phyloP scores from a whole-genome alignment of 2,113 vertebrate genomes.

The Channa maculata region DNA sequence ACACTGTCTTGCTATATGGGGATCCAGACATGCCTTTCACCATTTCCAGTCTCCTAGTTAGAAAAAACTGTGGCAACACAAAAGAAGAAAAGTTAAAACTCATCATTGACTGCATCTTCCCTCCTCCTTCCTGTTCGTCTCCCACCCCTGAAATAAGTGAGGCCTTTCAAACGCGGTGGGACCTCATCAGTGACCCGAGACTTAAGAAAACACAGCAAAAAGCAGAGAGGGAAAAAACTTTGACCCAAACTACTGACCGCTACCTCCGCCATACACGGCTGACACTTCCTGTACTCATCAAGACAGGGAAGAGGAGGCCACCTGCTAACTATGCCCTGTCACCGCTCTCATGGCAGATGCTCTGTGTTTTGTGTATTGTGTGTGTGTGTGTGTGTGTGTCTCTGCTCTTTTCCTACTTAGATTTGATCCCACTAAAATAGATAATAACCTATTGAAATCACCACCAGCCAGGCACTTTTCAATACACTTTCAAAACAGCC shows the following conservation, averaged over 20 bases:
- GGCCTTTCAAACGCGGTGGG: constrained; percentile 30
- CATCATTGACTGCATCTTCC: constrained; percentile 47
- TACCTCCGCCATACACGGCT: constrained; percentile 59
- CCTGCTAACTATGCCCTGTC: constrained; percentile 56
- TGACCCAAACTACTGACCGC: constrained; percentile 61
- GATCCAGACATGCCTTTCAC: constrained; percentile 54
- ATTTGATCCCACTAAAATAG: constrained; percentile 53
- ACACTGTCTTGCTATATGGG: constrained; percentile 47
- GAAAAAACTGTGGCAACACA: constrained; percentile 35
- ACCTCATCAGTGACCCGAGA: constrained; percentile 57
- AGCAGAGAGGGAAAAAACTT: constrained; percentile 54
- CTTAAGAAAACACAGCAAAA: constrained; percentile 71
- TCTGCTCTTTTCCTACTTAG: constrained; percentile 36
- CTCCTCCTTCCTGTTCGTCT: constrained; percentile 55
- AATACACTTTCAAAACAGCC: constrained; percentile 37
- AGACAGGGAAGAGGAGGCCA: constrained; percentile 61
- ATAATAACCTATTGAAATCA: constrained; percentile 52
- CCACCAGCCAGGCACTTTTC: constrained; percentile 35
- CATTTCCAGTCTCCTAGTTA: constrained; percentile 52
- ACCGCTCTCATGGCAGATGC: constrained; percentile 36
- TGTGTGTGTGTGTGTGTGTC: constrained; percentile 5
- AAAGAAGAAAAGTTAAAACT: constrained; percentile 58
- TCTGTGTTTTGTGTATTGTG: background rate
- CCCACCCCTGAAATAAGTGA: constrained; percentile 38
- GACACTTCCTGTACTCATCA: constrained; percentile 74